phyloP scores from a whole-genome alignment of 1,140 invertebrate genomes.

The Sycophila sp. region DNA sequence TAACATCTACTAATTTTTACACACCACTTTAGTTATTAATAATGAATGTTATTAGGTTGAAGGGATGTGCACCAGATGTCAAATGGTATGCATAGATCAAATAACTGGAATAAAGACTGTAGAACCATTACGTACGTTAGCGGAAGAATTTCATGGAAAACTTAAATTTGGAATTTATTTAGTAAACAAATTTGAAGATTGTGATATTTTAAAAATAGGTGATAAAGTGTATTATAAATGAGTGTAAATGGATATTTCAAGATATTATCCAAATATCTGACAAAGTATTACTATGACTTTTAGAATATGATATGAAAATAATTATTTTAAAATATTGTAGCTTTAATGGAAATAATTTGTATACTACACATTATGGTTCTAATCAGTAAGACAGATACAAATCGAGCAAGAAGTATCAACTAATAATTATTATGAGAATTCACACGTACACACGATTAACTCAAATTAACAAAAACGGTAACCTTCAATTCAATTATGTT shows the following conservation, averaged over 20 bases:
- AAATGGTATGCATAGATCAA: constrained; percentile 95
- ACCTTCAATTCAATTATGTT: too few species aligned
- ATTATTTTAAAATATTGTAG: background rate
- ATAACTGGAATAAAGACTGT: constrained; percentile 80
- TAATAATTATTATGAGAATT: too few species aligned
- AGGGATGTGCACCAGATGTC: constrained; percentile 86
- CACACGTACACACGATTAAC: too few species aligned
- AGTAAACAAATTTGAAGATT: constrained; percentile 38
- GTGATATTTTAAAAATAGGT: constrained; percentile 51
- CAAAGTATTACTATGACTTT: background rate
- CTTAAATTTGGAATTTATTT: constrained; percentile 83
- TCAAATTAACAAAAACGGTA: too few species aligned
- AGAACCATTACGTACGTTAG: constrained; percentile 86
- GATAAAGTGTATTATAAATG: constrained; percentile 43
- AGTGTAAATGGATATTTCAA: background rate
- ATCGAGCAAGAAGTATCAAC: too few species aligned
- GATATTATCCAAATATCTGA: background rate
- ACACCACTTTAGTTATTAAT: background rate
- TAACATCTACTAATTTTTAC: background rate
- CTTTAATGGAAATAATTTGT: background rate
- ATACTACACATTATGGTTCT: too few species aligned
- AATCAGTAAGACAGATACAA: too few species aligned
- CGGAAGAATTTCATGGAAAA: constrained; percentile 78
- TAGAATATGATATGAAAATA: background rate
- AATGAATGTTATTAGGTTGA: constrained; percentile 69